Conservation (phyloP, 2,888 invertebrate genomes). For the Hydroisotoma schaefferi region DNA sequence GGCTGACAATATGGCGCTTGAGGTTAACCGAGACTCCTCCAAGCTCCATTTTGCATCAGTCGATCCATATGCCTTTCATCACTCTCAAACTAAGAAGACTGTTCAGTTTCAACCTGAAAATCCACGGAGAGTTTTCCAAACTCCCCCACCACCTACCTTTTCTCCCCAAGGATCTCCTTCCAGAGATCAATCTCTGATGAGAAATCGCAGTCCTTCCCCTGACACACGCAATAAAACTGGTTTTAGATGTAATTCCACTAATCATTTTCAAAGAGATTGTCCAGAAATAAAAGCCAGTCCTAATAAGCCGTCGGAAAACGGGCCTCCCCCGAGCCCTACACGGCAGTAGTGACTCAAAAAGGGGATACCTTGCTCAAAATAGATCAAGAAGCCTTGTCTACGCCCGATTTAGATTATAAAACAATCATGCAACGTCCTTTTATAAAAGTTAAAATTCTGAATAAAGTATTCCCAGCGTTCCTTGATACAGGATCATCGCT, state of each 20-base stretch:
- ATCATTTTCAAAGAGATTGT: not conserved
- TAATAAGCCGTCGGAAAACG: not conserved
- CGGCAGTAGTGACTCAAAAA: not conserved
- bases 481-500: not conserved
- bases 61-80: slow-evolving; percentile 1
- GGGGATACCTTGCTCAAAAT: no score
- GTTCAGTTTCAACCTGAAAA: not conserved
- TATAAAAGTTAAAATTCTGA: not conserved
- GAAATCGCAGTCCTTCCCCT: not conserved
- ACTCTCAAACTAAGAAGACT: not conserved
- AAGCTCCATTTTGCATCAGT: not conserved
- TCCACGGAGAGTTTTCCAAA: not conserved
- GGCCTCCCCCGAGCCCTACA: no score
- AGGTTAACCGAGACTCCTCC: not conserved
- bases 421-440: not conserved
- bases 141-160: not conserved
- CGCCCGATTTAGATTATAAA: not conserved
- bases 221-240: not conserved
- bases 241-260: not conserved
- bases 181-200: not conserved
- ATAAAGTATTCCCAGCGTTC: not conserved
- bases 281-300: not conserved
- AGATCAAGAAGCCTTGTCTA: not conserved
- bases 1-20: not conserved
- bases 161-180: not conserved